These are phyloP conservation scores for Cydia amplana DNA, from an alignment of 1,140 invertebrate species.

Conservation along the genomic window DNA sequence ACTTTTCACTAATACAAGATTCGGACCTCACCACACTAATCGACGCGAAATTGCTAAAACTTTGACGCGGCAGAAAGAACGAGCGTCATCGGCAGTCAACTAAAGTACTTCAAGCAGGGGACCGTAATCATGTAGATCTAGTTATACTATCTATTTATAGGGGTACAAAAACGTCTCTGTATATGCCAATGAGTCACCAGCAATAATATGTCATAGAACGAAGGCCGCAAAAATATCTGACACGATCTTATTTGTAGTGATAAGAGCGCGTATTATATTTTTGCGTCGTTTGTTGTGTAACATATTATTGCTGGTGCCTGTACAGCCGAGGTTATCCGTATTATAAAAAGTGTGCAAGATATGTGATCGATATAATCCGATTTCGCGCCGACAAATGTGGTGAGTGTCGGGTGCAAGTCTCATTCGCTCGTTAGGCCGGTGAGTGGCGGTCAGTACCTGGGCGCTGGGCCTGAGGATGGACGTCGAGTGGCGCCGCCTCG, in stretches of 20 bases:
- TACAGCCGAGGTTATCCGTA: not conserved
- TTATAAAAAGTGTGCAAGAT: not conserved
- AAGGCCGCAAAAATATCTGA: too few species aligned
- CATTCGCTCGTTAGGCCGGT: conserved; percentile 14
- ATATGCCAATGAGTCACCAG: too few species aligned
- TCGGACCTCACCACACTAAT: not conserved
- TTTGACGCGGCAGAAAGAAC: too few species aligned
- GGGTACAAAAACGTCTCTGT: not conserved
- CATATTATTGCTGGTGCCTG: too few species aligned
- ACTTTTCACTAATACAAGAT: not conserved
- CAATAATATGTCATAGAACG: too few species aligned
- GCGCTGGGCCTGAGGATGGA: conserved; percentile 82
- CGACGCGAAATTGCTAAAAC: not conserved
- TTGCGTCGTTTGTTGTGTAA: too few species aligned
- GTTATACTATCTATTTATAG: not conserved
- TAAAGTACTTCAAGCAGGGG: not conserved
- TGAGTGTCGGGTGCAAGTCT: not conserved
- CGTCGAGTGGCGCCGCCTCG: conserved; percentile 86
- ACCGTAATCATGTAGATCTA: not conserved
- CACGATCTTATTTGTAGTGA: too few species aligned
- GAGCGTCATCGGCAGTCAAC: too few species aligned
- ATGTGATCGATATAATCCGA: too few species aligned
- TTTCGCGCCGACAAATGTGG: not conserved
- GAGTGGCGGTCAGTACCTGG: conserved; percentile 76
- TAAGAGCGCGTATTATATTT: too few species aligned